Percentiles rank a stretch among this genome's conserved stretches.
phyloP scores from a whole-genome alignment of 2,888 invertebrate genomes.

The Rhyacophila evoluta region DNA sequence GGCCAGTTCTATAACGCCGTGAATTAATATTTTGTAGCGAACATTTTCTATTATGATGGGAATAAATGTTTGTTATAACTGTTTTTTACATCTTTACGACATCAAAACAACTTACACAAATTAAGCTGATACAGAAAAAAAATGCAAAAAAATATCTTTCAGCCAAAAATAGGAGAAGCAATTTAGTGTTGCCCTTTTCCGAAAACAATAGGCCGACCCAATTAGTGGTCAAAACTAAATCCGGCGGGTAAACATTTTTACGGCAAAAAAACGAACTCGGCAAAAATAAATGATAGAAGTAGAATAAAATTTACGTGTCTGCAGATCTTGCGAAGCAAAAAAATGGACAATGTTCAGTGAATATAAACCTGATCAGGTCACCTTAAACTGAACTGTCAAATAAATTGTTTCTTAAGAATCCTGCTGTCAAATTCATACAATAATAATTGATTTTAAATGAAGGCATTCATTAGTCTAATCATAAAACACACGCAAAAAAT shows the following conservation, averaged over 20 bases:
- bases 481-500: too few species aligned
- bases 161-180: constrained; percentile 2
- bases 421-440: too few species aligned
- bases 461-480: too few species aligned
- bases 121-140: not conserved
- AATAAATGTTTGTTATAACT: too few species aligned
- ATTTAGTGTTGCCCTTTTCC: not conserved
- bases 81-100: too few species aligned
- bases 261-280: not conserved
- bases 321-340: not conserved
- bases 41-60: too few species aligned
- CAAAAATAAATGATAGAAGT: not conserved
- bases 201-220: constrained; percentile 3
- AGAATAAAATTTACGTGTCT: constrained; percentile 24
- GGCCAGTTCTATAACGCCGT: too few species aligned
- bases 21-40: too few species aligned
- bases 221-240: not conserved
- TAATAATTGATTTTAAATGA: too few species aligned
- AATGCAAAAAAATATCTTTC: not conserved
- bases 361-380: not conserved
- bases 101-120: not conserved
- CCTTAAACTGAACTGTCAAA: not conserved
- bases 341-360: not conserved
- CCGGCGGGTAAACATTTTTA: not conserved
- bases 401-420: too few species aligned